phyloP scores from a whole-genome alignment of 1,140 invertebrate genomes.

The Zaprionus lachaisei region DNA sequence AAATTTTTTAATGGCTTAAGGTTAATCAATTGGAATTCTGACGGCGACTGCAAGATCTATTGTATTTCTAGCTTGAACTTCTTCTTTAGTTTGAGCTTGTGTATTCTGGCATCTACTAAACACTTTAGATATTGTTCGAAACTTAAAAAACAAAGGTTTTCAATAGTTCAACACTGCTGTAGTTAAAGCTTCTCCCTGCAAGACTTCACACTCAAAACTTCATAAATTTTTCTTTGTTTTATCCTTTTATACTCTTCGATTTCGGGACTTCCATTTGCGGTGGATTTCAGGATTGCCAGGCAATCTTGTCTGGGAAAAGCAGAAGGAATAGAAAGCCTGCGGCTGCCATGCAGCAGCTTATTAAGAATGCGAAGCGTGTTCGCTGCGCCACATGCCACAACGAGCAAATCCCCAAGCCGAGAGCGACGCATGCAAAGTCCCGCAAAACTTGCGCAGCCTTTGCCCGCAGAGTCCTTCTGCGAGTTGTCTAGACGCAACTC shows the following conservation, averaged over 20 bases:
- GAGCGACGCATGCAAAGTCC: slow-evolving; percentile 37
- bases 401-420: slow-evolving; percentile 56
- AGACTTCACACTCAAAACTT: neutral
- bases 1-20: neutral
- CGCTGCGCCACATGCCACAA: slow-evolving; percentile 36
- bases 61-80: too few relatives aligned
- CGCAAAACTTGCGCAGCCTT: neutral
- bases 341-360: slow-evolving; percentile 40
- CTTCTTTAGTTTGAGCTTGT: too few relatives aligned
- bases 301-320: neutral
- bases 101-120: too few relatives aligned
- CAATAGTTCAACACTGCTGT: too few relatives aligned
- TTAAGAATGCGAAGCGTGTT: slow-evolving; percentile 74
- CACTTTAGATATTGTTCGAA: too few relatives aligned
- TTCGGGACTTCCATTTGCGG: neutral
- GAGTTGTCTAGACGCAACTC: slow-evolving; percentile 40
- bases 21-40: neutral
- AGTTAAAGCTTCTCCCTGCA: neutral
- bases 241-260: neutral
- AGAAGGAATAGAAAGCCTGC: neutral
- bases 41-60: neutral
- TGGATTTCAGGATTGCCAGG: slow-evolving; percentile 14
- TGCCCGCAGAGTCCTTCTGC: slow-evolving; percentile 4
- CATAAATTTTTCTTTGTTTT: neutral
- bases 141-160: too few relatives aligned